Percentiles rank a stretch among this genome's conserved stretches.
Evolutionary conservation across 2,888 invertebrate species (phyloP).

Genomic region (Orchesella flavescens): DNA sequence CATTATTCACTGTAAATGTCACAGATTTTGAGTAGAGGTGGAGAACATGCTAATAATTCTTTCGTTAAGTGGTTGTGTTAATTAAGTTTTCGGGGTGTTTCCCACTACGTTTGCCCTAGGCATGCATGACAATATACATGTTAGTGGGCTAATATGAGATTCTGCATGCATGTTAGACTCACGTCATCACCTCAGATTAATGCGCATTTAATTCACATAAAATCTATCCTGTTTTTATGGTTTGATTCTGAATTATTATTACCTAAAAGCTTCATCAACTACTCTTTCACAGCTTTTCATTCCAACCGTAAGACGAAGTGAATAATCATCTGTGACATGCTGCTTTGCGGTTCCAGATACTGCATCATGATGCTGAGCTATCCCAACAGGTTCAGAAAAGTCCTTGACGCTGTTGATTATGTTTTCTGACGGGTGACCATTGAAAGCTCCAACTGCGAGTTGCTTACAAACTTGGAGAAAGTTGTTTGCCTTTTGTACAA

Average conservation of each 20-base stretch:
- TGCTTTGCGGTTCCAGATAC: conserved; percentile 91
- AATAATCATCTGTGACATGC: conserved; percentile 91
- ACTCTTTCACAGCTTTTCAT: conserved; percentile 79
- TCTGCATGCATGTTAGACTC: too few relatives aligned
- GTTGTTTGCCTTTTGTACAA: conserved; percentile 84
- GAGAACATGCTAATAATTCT: too few relatives aligned
- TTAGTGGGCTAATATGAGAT: too few relatives aligned
- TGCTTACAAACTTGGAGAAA: conserved; percentile 80
- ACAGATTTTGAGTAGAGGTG: too few relatives aligned
- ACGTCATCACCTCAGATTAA: too few relatives aligned
- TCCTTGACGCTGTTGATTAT: conserved; percentile 60
- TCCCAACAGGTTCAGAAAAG: conserved; percentile 73
- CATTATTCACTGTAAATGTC: too few relatives aligned
- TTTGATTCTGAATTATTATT: conserved; percentile 57
- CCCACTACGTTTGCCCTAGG: too few relatives aligned
- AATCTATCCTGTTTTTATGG: too few relatives aligned
- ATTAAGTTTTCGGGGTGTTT: too few relatives aligned
- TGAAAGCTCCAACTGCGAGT: conserved; percentile 74
- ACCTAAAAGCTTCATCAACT: conserved; percentile 79
- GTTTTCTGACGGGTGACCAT: conserved; percentile 18
- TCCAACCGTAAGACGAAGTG: conserved; percentile 82
- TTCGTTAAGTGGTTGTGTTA: too few relatives aligned
- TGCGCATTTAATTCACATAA: too few relatives aligned
- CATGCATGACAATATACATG: too few relatives aligned
- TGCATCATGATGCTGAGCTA: conserved; percentile 89